Conservation (phyloP, 2,797 vertebrate genomes). For the Anas capensis region DNA sequence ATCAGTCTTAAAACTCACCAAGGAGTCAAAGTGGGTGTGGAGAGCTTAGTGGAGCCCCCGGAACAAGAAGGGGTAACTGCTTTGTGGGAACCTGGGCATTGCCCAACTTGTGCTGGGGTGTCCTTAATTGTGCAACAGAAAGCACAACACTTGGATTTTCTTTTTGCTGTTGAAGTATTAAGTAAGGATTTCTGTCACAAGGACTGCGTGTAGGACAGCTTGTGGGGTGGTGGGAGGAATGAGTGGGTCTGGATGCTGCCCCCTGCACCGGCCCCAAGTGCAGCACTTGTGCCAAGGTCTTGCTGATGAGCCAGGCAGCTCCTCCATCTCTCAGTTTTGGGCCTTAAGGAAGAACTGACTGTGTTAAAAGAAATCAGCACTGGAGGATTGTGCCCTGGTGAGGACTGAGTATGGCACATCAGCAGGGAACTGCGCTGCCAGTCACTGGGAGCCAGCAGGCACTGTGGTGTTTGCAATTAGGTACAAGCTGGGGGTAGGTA, state of each 20-base stretch:
- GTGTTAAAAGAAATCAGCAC: not conserved
- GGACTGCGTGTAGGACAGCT: not conserved
- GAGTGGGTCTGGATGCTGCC: not conserved
- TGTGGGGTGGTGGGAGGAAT: not conserved
- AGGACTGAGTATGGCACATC: not conserved
- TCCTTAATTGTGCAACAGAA: not conserved
- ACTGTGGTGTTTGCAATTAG: not conserved
- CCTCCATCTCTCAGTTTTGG: not conserved
- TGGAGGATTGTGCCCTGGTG: not conserved
- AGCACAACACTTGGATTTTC: not conserved
- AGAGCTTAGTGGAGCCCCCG: not conserved
- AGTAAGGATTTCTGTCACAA: not conserved
- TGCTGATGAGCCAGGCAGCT: not conserved
- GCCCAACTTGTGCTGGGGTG: rapidly evolving
- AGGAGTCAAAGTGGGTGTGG: not conserved
- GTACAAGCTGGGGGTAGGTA: not conserved
- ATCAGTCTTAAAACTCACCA: not conserved
- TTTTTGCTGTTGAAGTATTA: not conserved
- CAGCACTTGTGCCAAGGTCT: rapidly evolving
- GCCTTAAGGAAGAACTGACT: not conserved
- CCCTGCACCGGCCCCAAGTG: not conserved
- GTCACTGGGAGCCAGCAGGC: rapidly evolving
- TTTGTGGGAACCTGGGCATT: not conserved
- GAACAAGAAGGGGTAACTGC: not conserved
- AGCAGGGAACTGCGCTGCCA: not conserved